phyloP scores from a whole-genome alignment of 2,888 invertebrate genomes.

The Microdon myrmicae region DNA sequence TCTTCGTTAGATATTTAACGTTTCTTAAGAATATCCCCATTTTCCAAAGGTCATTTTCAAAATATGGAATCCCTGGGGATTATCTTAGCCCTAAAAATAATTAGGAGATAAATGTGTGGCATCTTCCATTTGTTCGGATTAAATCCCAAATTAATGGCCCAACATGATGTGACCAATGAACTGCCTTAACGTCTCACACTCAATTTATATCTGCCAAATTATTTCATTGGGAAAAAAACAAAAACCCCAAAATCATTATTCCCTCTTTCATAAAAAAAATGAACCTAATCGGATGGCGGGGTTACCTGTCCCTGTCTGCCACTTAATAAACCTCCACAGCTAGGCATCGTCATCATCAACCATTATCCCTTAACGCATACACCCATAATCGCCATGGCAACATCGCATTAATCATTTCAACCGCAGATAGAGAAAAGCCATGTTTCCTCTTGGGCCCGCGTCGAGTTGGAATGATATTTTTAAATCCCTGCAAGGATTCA shows the following conservation, averaged over 20 bases:
- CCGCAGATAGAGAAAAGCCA: conserved; percentile 29
- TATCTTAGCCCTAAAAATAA: no score
- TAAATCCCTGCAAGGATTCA: conserved; percentile 13
- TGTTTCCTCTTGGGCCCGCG: conserved; percentile 24
- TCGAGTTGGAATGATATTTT: conserved; percentile 14
- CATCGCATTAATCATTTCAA: conserved; percentile 48
- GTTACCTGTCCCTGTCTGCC: conserved; percentile 13
- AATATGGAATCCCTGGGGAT: no score
- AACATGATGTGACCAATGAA: conserved; percentile 29
- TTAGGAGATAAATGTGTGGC: no score
- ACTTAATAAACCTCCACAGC: conserved; percentile 11
- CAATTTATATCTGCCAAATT: conserved; percentile 49
- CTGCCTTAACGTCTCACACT: conserved; percentile 26
- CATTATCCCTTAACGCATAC: conserved; percentile 47
- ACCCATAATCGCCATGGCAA: conserved; percentile 45
- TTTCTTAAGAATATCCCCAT: no score
- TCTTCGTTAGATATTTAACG: no score
- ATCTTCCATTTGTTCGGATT: no score
- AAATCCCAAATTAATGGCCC: background rate
- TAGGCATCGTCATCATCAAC: conserved; percentile 38
- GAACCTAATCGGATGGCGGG: conserved; percentile 5
- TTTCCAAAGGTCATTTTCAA: no score
- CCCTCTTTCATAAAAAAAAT: conserved; percentile 1
- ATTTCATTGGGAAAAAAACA: conserved; percentile 38
- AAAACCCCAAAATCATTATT: conserved; percentile 44